phyloP scores from a whole-genome alignment of 2,113 vertebrate species.

The Corythornis madagascariensis region DNA sequence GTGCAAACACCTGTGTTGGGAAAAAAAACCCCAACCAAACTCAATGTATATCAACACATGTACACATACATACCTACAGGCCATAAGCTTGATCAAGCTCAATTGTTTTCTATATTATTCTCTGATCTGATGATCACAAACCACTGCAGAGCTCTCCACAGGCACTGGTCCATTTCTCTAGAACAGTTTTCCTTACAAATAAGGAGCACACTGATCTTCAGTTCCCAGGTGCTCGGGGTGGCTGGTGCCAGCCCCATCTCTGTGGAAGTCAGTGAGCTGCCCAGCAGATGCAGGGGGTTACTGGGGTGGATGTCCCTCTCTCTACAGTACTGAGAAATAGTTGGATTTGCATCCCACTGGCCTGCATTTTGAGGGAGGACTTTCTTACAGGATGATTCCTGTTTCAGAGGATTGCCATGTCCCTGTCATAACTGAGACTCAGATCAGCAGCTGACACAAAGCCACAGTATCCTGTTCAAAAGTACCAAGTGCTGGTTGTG shows the following conservation, averaged over 20 bases:
- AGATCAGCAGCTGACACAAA: neutral
- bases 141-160: neutral
- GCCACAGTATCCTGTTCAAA: neutral
- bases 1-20: neutral
- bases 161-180: neutral
- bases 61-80: neutral
- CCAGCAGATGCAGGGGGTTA: neutral
- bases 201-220: neutral
- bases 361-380: neutral
- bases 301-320: fast-evolving
- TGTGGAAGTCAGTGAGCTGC: neutral
- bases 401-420: neutral
- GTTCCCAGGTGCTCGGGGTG: neutral
- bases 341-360: neutral
- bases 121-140: neutral
- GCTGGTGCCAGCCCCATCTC: neutral
- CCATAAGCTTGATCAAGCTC: neutral
- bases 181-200: neutral
- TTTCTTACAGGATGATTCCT: neutral
- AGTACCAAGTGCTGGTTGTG: neutral
- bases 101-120: fast-evolving
- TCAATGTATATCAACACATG: neutral
- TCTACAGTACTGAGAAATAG: fast-evolving
- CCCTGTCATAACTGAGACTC: neutral
- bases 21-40: too few species aligned